Base-by-base conservation (phyloP, 2,888 invertebrate genomes). In the Congeria kusceri region DNA sequence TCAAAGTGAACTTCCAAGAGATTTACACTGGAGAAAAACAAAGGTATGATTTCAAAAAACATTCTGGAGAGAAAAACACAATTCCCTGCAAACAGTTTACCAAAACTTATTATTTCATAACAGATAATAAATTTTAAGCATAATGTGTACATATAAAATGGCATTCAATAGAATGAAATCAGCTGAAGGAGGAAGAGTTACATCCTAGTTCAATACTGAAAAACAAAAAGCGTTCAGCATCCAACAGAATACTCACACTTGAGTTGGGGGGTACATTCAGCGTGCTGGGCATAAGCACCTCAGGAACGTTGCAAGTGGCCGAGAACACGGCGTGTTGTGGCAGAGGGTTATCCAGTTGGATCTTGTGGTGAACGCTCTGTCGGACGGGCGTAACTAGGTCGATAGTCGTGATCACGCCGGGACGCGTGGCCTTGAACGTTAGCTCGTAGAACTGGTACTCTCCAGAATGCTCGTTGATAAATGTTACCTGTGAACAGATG, bases 361-460 rank as follows among this genome's bases (percentile, higher is more conserved):
- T 86, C 18, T 90, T 91, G 79, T 93, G 87, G 15, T 88, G 91
- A 4, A 93, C 86, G 32, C 89, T 91, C 86, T 92, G 92, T 44
- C 94, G 78, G 11, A 93, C 93, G 1, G 92, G 92, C 3, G 93
- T 93, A 0, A 88, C 80, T 66, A 94, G 86, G 27, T 92, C 89
- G 23, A 94, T 92, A 4, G 87, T 86, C 44, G 87, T 80, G 7
- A 93, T 88, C 11, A 89, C 89, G 0, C 92, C 91, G 4, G 93
- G 92, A 68, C 89, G 86, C 13, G 87, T 88, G 20, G 93, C 90
- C 53, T 90, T 87, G 87, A 93, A 91, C 18, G 88, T 88, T 53
- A 93, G 81, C 75, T 94, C 94, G 72, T 90, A 93, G 77, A 87
- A 93, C 86, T 92, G 91, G 77, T 92, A 94, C 77, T 94, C 94